Conservation (phyloP, 1,140 invertebrate species). For the Hyles euphorbiae region DNA sequence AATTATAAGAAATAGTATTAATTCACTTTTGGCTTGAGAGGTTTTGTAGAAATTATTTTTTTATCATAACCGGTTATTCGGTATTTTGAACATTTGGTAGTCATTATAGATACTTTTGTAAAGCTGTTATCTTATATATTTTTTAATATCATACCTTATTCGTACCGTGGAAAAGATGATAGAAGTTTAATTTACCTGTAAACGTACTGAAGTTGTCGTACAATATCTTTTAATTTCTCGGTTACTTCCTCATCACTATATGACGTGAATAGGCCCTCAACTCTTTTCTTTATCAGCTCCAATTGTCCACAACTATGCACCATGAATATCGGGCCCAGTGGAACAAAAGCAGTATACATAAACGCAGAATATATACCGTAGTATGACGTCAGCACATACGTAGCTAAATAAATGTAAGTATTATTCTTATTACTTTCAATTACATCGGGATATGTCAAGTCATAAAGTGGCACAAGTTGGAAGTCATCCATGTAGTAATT, state of each 20-base stretch:
- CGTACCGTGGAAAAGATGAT: neutral
- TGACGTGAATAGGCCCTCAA: conserved; percentile 21
- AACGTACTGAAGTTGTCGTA: conserved; percentile 21
- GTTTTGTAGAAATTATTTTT: too few relatives aligned
- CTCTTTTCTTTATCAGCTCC: conserved; percentile 26
- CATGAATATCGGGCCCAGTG: conserved; percentile 38
- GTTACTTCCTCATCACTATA: conserved; percentile 13
- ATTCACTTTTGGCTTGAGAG: too few relatives aligned
- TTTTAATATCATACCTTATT: neutral
- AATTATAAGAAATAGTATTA: neutral
- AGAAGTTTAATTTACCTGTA: conserved; percentile 17
- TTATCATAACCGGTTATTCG: too few relatives aligned
- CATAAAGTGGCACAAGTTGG: conserved; percentile 31
- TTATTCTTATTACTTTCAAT: conserved; percentile 31
- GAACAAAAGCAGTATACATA: conserved; percentile 30
- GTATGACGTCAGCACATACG: conserved; percentile 19
- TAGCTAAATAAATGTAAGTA: conserved; percentile 7
- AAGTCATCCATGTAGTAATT: conserved; percentile 24
- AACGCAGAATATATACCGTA: conserved; percentile 23
- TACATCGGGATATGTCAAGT: conserved; percentile 31
- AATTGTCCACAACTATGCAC: conserved; percentile 44
- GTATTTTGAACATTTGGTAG: too few relatives aligned
- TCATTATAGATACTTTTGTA: too few relatives aligned
- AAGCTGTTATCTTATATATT: neutral
- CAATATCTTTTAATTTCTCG: conserved; percentile 25